Percentiles rank a stretch among this genome's conserved stretches.
Conservation (phyloP, 2,888 invertebrate species). For the Caenorhabditis auriculariae region DNA sequence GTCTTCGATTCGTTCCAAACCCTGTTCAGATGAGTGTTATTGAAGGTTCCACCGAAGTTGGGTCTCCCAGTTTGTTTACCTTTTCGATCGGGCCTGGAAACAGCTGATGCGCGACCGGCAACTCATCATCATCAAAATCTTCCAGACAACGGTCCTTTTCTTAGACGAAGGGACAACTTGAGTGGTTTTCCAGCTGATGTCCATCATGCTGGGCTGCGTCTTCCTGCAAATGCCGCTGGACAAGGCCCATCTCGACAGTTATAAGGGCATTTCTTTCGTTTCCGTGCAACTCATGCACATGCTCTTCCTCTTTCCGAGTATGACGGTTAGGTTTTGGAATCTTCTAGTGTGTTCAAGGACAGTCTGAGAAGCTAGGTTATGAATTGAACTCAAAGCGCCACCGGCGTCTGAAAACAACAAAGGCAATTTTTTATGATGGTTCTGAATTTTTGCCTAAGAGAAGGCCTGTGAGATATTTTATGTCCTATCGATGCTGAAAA, state of each 20-base stretch:
- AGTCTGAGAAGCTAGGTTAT: too few species aligned
- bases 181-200: slow-evolving; percentile 75
- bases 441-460: too few species aligned
- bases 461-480: too few species aligned
- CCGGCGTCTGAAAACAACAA: too few species aligned
- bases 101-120: slow-evolving; percentile 16
- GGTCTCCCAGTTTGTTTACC: slow-evolving; percentile 15
- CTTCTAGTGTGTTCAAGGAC: too few species aligned
- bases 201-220: slow-evolving; percentile 80
- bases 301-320: slow-evolving; percentile 86
- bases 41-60: slow-evolving; percentile 13
- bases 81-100: slow-evolving; percentile 14
- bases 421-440: too few species aligned
- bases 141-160: slow-evolving; percentile 9
- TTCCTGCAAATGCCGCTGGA: slow-evolving; percentile 80
- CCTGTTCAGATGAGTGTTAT: too few species aligned
- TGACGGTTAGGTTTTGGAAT: slow-evolving; percentile 81
- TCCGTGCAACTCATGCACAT: slow-evolving; percentile 91
- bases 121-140: slow-evolving; percentile 10
- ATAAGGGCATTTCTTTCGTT: slow-evolving; percentile 85
- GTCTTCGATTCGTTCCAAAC: too few species aligned
- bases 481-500: too few species aligned
- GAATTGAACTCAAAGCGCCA: too few species aligned
- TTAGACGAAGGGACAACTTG: not conserved
- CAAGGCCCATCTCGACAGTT: slow-evolving; percentile 87